These are phyloP conservation scores for Xenus cinereus DNA, from an alignment of 2,113 vertebrate genomes.

Conservation along the genomic window DNA sequence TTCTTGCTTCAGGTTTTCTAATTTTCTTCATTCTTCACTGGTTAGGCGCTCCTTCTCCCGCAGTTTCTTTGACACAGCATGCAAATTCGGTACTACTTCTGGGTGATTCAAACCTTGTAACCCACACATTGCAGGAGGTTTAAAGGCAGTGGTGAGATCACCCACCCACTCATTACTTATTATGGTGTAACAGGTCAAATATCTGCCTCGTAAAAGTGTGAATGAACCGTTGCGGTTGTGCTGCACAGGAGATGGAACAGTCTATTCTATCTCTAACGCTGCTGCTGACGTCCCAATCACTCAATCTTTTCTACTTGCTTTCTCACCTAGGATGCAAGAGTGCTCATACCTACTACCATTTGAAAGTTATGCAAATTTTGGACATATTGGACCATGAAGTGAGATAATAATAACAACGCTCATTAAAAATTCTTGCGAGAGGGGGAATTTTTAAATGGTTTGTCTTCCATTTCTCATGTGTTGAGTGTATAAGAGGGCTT, in stretches of 20 bases:
- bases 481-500: background rate
- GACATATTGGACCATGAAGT: background rate
- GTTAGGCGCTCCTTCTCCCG: background rate
- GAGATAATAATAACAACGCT: background rate
- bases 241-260: background rate
- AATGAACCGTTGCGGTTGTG: background rate
- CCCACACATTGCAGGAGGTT: slow-evolving; percentile 44
- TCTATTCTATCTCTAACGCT: background rate
- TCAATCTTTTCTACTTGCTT: background rate
- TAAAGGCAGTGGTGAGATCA: slow-evolving; percentile 53
- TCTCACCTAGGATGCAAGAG: background rate
- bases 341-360: background rate
- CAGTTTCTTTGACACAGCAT: background rate
- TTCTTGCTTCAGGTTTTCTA: background rate
- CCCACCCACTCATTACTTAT: slow-evolving; percentile 38
- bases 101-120: slow-evolving; percentile 51
- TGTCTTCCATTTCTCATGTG: background rate
- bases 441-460: background rate
- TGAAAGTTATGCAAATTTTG: background rate
- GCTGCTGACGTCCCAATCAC: background rate
- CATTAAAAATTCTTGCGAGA: background rate
- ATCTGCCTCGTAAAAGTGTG: slow-evolving; percentile 8
- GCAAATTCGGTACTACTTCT: background rate
- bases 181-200: slow-evolving; percentile 49
- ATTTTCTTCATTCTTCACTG: background rate